Base-by-base conservation (phyloP, 2,113 vertebrate genomes). In the Pseudorectes ferrugineus region DNA sequence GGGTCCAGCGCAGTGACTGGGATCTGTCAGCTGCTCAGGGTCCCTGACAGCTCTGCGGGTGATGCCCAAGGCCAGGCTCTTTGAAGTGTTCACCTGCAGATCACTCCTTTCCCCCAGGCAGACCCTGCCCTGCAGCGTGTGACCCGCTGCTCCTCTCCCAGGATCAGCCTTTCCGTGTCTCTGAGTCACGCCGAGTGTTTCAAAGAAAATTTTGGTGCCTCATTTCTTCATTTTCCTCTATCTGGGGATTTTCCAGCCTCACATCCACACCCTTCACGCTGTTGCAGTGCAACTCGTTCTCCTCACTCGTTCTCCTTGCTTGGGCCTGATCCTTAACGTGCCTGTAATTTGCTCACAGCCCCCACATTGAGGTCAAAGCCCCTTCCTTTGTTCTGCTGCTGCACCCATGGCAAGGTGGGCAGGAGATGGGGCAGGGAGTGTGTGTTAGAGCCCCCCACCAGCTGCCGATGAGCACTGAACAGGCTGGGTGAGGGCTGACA, bases 201-300 rank as follows among this genome's bases (percentile, higher is more conserved):
- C 42, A 75, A 65, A 57, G 74, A 63, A 57, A 65, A 68, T 26
- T 59, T 89, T 85, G 36, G 38, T 76, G 46, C 71, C 49, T 93
- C 55, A 29, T 85, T 72, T 85, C 74, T 89, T 73, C 54, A 35
- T 92, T 88, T 90, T 80, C 71, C 88, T 54, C 12, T 83, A 59
- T 80, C 45, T 83, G 71, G 82, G 85, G 88, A 42, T 57, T 96
- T 97, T 95, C 95, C 92, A 94, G 71, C 38, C 62, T 63, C 70
- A 35, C 15, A 76, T 88, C 77, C 88, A 91, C 93, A 52, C 85
- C 70, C 85, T 88, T 54, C 31, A 14, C 0, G 0, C 49, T 76
- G 61, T 6, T 43, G 49, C 4, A 14, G 75, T 4, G 18, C 51
- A 93, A 73, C 74, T 88, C 19, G 3, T 79, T 85, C 61, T 75